phyloP scores from a whole-genome alignment of 2,113 vertebrate species.

The Tetraodon nigroviridis region DNA sequence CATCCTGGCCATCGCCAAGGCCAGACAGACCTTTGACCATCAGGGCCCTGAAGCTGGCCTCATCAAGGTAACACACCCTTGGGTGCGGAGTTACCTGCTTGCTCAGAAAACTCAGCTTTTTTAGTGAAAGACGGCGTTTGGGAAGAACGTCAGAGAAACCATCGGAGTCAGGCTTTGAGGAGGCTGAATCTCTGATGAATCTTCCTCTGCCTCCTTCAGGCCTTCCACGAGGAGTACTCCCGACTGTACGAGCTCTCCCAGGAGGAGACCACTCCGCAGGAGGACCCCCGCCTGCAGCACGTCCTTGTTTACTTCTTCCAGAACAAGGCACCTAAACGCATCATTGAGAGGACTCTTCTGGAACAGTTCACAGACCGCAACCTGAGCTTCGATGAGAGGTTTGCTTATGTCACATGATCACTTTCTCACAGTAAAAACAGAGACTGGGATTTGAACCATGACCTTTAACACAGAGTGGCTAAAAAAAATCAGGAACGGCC shows the following conservation, averaged over 20 bases:
- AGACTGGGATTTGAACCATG: not conserved
- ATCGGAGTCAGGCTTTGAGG: too few relatives aligned
- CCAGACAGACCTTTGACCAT: slow-evolving; percentile 88
- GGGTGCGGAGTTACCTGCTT: too few relatives aligned
- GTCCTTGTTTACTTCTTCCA: slow-evolving; percentile 92
- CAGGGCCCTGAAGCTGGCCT: slow-evolving; percentile 96
- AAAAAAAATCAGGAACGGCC: not conserved
- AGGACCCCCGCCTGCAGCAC: slow-evolving; percentile 87
- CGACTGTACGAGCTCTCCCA: slow-evolving; percentile 84
- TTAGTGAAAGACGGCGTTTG: too few relatives aligned
- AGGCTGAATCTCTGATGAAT: too few relatives aligned
- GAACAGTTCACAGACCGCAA: slow-evolving; percentile 95
- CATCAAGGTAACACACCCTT: slow-evolving; percentile 81
- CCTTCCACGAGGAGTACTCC: slow-evolving; percentile 93
- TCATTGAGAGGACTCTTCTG: slow-evolving; percentile 89
- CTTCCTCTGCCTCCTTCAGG: slow-evolving; percentile 65
- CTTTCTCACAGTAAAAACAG: too few relatives aligned
- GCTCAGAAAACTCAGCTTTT: too few relatives aligned
- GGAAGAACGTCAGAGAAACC: too few relatives aligned
- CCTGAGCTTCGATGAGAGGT: slow-evolving; percentile 96
- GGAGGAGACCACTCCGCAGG: slow-evolving; percentile 79
- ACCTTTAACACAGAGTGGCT: too few relatives aligned
- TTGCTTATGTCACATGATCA: not conserved
- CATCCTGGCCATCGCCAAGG: slow-evolving; percentile 95
- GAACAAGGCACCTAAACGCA: slow-evolving; percentile 84